A percentile compares a stretch with the other conserved stretches of the same genome.
These are phyloP conservation scores for Heliconius aoede DNA, from an alignment of 2,888 invertebrate genomes.

Conservation along the genomic window DNA sequence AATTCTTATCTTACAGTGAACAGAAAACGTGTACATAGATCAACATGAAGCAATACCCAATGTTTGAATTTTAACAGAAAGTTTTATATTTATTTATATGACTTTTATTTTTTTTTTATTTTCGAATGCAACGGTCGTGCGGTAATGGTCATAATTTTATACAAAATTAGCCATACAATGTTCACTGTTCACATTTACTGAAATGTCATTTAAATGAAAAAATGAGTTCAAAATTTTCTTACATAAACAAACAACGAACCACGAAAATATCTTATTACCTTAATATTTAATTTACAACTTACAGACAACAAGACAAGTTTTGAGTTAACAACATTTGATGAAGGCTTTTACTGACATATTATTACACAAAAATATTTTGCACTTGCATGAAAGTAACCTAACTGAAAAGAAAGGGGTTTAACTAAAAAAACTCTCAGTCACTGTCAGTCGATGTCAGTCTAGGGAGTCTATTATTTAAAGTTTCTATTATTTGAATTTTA, in stretches of 20 bases:
- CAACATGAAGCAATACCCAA: constrained; percentile 34
- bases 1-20: constrained; percentile 50
- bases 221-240: constrained; percentile 1
- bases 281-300: constrained; percentile 9
- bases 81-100: neutral
- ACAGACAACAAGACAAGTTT: constrained; percentile 10
- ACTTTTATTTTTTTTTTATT: neutral
- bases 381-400: neutral
- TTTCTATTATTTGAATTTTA: neutral
- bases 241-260: neutral
- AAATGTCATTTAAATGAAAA: neutral
- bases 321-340: constrained; percentile 19
- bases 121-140: neutral
- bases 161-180: neutral
- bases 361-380: constrained; percentile 1
- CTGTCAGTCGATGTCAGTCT: too few relatives aligned
- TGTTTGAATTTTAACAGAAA: constrained; percentile 15
- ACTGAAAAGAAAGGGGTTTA: neutral
- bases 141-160: neutral
- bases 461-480: too few relatives aligned
- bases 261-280: constrained; percentile 17
- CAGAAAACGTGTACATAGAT: constrained; percentile 33
- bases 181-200: neutral
- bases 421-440: too few relatives aligned
- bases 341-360: constrained; percentile 5